Evolutionary conservation across 2,113 vertebrate species (phyloP).

Genomic region (Desmodus rotundus): DNA sequence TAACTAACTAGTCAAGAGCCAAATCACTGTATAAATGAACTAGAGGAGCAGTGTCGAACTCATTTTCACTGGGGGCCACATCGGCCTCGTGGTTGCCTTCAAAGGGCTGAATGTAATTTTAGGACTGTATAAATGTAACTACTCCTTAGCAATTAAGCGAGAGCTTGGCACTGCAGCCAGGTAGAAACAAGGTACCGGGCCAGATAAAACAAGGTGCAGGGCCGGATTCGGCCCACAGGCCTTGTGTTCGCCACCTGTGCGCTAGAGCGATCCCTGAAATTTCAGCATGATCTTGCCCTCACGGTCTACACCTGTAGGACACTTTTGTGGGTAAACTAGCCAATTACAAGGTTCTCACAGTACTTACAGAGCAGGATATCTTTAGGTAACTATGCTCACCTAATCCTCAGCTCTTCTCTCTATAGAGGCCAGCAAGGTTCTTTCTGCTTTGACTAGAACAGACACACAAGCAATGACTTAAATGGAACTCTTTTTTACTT

Average conservation of each 20-base stretch:
- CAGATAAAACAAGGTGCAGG: no score
- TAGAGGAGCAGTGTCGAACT: not conserved
- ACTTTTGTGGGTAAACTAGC: not conserved
- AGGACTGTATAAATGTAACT: no score
- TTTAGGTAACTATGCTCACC: not conserved
- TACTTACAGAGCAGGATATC: not conserved
- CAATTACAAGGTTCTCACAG: not conserved
- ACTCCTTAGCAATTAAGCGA: no score
- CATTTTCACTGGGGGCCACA: no score
- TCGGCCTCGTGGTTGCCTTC: no score
- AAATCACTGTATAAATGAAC: not conserved
- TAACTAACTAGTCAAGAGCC: not conserved
- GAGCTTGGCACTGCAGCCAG: no score
- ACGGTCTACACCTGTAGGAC: not conserved
- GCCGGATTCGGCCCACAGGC: no score
- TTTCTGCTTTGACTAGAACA: not conserved
- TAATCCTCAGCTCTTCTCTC: not conserved
- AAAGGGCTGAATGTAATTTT: no score
- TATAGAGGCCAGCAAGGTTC: not conserved
- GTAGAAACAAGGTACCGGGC: no score
- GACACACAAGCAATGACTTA: not conserved
- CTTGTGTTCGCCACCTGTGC: no score
- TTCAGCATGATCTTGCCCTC: not conserved
- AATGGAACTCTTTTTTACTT: not conserved
- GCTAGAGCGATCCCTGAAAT: not conserved